Evolutionary conservation across 2,797 vertebrate genomes (phyloP), one percentile per base, ranked within the genome.

Genomic region (Carduelis carduelis): DNA sequence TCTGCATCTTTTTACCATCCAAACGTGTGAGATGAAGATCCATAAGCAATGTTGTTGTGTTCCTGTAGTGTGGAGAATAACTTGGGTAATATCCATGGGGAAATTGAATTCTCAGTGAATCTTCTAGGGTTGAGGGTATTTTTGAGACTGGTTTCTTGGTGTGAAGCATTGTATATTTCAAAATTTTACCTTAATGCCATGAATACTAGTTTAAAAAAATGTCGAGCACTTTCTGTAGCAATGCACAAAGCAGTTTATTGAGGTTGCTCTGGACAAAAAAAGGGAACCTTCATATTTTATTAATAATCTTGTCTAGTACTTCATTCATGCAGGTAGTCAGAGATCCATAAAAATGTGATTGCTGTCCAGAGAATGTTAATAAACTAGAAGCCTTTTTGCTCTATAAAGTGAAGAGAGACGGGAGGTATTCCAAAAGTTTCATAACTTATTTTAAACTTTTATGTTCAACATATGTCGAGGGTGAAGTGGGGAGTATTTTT

Each of bases 401-500:
- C 26, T 60, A 1, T 28, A 47, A 74, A 86, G 35, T 9, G 11
- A 49, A 66, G 70, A 66, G 57, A 85, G 63, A 39, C 23, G 83
- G 66, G 93, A 32, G 37, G 41, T 83, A 46, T 89, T 87, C 71
- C 60, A 70, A 14, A 91, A 91, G 50, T 96, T 89, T 90, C 28
- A 26, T 69, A 83, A 83, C 80, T 76, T 74, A 43, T 72, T 94
- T 70, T 75, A 91, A 95, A 95, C 89, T 93, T 89, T 72, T 41
- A n/a, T 37, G 28, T 92, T 95, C 94, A 91, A 44, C 43, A 60
- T 83, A 84, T 11, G 50, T 60, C 4, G 39, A 90, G 88, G 83
- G 85, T 84, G 84, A 93, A 92, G 84, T 50, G 68, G 44, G 65
- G 87, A 93, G 66, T 93, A 77, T 95, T 95, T 97, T 94, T 94